Percentiles rank a stretch among this genome's conserved stretches.
Conservation (phyloP, 2,113 vertebrate genomes). For the Notechis scutatus region DNA sequence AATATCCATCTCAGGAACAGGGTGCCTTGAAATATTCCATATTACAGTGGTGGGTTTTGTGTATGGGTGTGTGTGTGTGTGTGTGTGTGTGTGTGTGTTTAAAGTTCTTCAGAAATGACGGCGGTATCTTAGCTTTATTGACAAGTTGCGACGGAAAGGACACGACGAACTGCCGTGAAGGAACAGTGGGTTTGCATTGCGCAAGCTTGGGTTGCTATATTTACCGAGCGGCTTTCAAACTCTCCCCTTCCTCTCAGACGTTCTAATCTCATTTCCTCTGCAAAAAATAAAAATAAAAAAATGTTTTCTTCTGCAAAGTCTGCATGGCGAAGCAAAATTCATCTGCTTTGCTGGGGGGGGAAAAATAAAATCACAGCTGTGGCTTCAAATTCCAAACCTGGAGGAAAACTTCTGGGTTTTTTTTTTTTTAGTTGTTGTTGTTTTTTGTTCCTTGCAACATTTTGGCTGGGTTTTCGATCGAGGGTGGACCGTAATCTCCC, state of each 20-base stretch:
- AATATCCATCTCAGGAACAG: background rate
- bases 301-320: constrained; percentile 17
- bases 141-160: background rate
- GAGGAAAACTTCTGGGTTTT: background rate
- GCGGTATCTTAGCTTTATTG: background rate
- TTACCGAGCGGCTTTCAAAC: background rate
- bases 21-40: background rate
- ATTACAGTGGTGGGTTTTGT: no score
- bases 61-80: no score
- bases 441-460: background rate
- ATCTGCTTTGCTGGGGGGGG: constrained; percentile 19
- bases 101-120: background rate
- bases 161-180: background rate
- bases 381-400: constrained; percentile 34
- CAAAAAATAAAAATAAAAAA: rapidly evolving
- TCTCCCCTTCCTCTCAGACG: background rate
- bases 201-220: background rate
- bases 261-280: background rate
- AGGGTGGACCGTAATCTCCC: background rate
- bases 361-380: background rate
- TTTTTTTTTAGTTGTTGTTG: no score
- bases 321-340: constrained; percentile 26
- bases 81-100: no score
- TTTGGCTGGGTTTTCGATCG: constrained; percentile 25
- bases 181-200: background rate